Base-by-base conservation (phyloP, 2,113 vertebrate species). In the Uropsilus gracilis region DNA sequence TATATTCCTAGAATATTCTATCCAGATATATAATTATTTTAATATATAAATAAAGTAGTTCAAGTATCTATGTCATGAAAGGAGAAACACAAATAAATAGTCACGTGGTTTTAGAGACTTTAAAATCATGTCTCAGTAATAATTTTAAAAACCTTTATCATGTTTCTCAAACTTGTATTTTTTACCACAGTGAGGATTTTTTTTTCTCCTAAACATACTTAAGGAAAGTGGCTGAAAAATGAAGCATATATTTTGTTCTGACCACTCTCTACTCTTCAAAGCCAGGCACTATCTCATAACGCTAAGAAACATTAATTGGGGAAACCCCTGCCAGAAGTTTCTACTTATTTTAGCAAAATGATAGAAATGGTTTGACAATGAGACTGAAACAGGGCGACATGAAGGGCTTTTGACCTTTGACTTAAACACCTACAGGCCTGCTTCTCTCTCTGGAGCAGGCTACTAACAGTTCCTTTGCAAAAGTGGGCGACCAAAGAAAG, bases 341-440 rank as follows among this genome's bases (percentile, higher is more conserved):
- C 11, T 50, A 76, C 9, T 82, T 68, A 6, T 91, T 96, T 81
- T 37, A 93, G 53, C 34, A 83, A 75, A 92, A 61, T 63, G 14
- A 61, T 39, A 81, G 48, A 91, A 20, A 87, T 86, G 28, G 39
- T 37, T 89, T 90, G 17, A 72, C 34, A 84, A 34, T 55, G 11
- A 81, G 4, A 86, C 24, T 6, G n/a, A n/a, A n/a, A n/a, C n/a
- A n/a, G n/a, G n/a, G n/a, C n/a, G n/a, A n/a, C n/a, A n/a, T n/a
- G n/a, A n/a, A n/a, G n/a, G n/a, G n/a, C n/a, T n/a, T n/a, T n/a
- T n/a, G n/a, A n/a, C n/a, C n/a, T n/a, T n/a, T n/a, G n/a, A n/a
- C n/a, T n/a, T n/a, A n/a, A n/a, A n/a, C n/a, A n/a, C n/a, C n/a
- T n/a, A n/a, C n/a, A n/a, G n/a, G n/a, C n/a, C n/a, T n/a, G n/a